phyloP scores from a whole-genome alignment of 2,888 invertebrate species.

The Ramazzottius varieornatus region DNA sequence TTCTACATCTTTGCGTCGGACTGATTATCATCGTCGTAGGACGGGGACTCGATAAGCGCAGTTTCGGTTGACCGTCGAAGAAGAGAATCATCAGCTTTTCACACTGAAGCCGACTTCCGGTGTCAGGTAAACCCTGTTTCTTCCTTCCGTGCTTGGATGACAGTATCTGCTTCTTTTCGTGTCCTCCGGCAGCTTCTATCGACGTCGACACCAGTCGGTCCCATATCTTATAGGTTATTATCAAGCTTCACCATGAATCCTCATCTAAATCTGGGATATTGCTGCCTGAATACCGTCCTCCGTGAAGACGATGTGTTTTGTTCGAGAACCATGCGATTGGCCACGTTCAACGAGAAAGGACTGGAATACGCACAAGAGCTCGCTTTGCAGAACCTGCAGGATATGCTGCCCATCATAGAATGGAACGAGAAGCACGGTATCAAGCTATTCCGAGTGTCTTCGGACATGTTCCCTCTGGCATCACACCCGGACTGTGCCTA shows the following conservation, averaged over 20 bases:
- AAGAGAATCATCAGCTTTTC: too few relatives aligned
- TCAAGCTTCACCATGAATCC: background rate
- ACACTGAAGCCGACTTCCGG: too few relatives aligned
- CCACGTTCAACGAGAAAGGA: background rate
- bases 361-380: background rate
- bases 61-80: too few relatives aligned
- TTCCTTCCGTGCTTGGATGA: too few relatives aligned
- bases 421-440: background rate
- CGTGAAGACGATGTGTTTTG: background rate
- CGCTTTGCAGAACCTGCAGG: background rate
- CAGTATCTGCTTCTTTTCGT: too few relatives aligned
- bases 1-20: too few relatives aligned
- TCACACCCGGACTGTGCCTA: background rate
- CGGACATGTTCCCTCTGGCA: background rate
- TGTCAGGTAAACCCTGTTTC: too few relatives aligned
- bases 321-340: background rate
- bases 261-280: background rate
- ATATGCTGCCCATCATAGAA: background rate
- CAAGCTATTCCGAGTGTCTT: background rate
- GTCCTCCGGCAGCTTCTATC: too few relatives aligned
- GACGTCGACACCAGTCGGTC: too few relatives aligned
- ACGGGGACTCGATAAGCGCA: too few relatives aligned
- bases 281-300: background rate
- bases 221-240: too few relatives aligned
- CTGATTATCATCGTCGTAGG: too few relatives aligned